Evolutionary conservation across 2,888 invertebrate genomes (phyloP).

Genomic region (Tetranychus truncatus): DNA sequence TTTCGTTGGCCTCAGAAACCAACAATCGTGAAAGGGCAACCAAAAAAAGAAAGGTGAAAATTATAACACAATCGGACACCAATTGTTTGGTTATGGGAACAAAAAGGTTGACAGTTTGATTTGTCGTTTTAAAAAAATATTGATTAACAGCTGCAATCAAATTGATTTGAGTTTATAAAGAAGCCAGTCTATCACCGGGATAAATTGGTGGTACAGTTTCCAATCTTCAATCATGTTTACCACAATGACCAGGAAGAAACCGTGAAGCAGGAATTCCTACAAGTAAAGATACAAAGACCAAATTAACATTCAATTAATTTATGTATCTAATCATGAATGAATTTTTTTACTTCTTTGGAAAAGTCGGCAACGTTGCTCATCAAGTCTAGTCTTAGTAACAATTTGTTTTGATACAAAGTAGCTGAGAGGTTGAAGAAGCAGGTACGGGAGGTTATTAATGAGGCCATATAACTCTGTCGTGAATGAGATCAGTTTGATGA

Average conservation of each 20-base stretch:
- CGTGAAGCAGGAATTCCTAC: slow-evolving; percentile 31
- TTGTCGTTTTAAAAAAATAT: not conserved
- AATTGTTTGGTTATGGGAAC: too few relatives aligned
- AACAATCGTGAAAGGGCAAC: not conserved
- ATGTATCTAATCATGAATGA: too few relatives aligned
- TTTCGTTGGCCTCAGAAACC: not conserved
- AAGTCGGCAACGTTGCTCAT: slow-evolving; percentile 42
- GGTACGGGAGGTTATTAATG: too few relatives aligned
- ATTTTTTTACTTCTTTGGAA: not conserved
- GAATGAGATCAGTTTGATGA: too few relatives aligned
- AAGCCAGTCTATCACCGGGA: not conserved
- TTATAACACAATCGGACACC: too few relatives aligned
- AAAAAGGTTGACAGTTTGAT: not conserved
- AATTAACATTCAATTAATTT: not conserved
- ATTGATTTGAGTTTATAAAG: not conserved
- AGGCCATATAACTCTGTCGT: too few relatives aligned
- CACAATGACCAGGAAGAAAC: slow-evolving; percentile 31
- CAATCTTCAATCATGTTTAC: slow-evolving; percentile 26
- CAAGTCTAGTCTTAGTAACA: slow-evolving; percentile 6
- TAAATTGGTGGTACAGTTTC: not conserved
- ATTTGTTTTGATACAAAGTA: too few relatives aligned
- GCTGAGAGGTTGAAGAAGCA: too few relatives aligned
- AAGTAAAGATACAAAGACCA: slow-evolving; percentile 24
- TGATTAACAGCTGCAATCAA: not conserved
- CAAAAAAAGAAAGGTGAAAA: not conserved